Evolutionary conservation across 2,888 invertebrate genomes (phyloP).

Genomic region (Steinernema scapterisci): DNA sequence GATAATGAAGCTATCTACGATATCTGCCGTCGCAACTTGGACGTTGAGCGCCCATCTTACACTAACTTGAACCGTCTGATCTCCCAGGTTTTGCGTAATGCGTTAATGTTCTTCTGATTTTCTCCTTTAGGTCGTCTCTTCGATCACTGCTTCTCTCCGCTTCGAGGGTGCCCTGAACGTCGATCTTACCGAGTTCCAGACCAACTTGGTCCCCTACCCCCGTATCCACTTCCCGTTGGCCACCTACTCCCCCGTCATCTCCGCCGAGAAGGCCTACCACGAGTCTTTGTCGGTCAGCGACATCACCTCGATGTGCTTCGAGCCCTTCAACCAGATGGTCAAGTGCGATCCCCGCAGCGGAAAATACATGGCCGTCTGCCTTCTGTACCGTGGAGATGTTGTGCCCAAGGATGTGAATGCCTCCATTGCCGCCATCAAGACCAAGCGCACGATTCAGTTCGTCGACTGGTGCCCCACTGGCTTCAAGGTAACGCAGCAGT

Average conservation of each 20-base stretch:
- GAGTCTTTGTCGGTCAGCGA: conserved; percentile 76
- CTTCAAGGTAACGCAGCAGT: conserved; percentile 72
- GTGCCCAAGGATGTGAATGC: conserved; percentile 63
- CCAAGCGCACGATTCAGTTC: conserved; percentile 42
- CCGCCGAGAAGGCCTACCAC: conserved; percentile 68
- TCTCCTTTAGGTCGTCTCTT: conserved; percentile 6
- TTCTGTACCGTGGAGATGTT: conserved; percentile 71
- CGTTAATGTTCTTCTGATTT: neutral
- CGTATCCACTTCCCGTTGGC: conserved; percentile 84
- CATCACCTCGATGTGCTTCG: conserved; percentile 83
- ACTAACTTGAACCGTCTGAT: conserved; percentile 24
- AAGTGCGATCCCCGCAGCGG: conserved; percentile 72
- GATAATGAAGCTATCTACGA: conserved; percentile 76
- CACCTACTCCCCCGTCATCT: conserved; percentile 71
- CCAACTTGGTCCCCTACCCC: conserved; percentile 78
- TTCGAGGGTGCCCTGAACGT: conserved; percentile 31
- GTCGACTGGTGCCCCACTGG: conserved; percentile 54
- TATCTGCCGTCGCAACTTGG: conserved; percentile 76
- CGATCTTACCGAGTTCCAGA: conserved; percentile 21
- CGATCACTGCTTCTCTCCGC: conserved; percentile 27
- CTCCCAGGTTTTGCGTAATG: neutral
- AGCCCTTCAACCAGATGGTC: conserved; percentile 76
- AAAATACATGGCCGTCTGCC: conserved; percentile 69
- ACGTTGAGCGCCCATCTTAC: conserved; percentile 23
- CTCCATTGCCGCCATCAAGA: conserved; percentile 27